Base-by-base conservation (phyloP, 2,113 vertebrate species). In the Halichoeres trimaculatus region DNA sequence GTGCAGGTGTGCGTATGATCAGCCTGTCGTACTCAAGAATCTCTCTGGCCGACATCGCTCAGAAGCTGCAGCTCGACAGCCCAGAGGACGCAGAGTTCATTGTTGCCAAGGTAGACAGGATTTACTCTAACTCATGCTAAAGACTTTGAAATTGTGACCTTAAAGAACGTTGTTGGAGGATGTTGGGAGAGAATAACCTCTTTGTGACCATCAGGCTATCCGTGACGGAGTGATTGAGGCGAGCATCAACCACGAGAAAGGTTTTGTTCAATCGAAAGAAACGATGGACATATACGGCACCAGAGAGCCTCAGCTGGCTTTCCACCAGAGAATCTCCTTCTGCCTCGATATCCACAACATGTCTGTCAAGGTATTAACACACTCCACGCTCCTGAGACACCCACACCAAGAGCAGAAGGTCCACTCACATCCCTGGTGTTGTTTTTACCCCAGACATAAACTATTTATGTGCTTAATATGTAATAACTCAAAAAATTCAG, bases 261-360 rank as follows among this genome's bases (percentile, higher is more conserved):
- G 98, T 60, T 99, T 97, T 1, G 96, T 99, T 8, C 98, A 99
- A 90, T 99, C 97, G 3, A 99, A 99, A 83, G 98, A 99, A 88
- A 99, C 95, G 83, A 98, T 96, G 8, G 98, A 99, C 76, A 98
- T 99, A 77, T 99, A 99, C 41, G 97, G 96, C 9, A 99, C 98
- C 0, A 93, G 98, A 11, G 98, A 99, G 88, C 98, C 98, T 10
- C 98, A 99, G 93, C 93, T 99, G 41, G 98, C 98, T 1, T 99
- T 99, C 68, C 98, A 99, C 89, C 97, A 99, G 93, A 95, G 98
- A 58, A 99, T 99, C 92, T 97, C 96, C 73, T 99, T 99, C 94
- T 99, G 98, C 78, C 94, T 99, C 11, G 97, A 99, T 85, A 98
- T 99, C 74, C 97, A 99, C 95, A 98, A 99, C 94, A 99, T 99